These are phyloP conservation scores for Dryoscopus gambensis DNA, from an alignment of 2,113 vertebrate species.

Conservation along the genomic window DNA sequence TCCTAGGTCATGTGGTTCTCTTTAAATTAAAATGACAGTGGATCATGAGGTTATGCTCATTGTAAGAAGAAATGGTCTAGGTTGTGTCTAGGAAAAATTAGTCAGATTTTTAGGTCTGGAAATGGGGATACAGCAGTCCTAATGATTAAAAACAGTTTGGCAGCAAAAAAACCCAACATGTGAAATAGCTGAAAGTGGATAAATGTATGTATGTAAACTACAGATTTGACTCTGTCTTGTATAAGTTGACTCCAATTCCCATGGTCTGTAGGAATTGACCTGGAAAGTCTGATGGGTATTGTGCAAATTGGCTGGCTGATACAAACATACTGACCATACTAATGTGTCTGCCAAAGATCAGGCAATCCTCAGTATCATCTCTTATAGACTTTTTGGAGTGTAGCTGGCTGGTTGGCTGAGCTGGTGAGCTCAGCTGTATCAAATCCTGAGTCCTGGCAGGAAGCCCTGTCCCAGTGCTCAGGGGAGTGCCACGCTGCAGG, in stretches of 20 bases:
- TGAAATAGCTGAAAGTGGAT: background rate
- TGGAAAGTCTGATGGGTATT: background rate
- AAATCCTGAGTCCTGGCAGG: background rate
- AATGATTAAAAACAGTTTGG: background rate
- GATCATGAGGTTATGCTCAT: background rate
- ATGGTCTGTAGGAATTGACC: background rate
- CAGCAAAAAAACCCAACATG: background rate
- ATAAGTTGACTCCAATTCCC: background rate
- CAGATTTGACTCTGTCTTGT: background rate
- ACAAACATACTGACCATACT: rapidly evolving
- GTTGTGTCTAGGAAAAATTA: background rate
- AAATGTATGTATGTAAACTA: background rate
- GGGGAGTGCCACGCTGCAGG: background rate
- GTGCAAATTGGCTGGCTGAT: background rate
- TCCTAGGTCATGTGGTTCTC: background rate
- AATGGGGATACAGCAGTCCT: background rate
- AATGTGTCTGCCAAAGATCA: background rate
- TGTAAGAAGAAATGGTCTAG: background rate
- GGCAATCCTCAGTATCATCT: background rate
- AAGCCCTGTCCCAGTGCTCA: background rate
- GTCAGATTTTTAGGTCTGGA: background rate
- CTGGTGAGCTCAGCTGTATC: background rate
- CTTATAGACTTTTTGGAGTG: background rate
- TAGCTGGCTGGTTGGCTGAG: background rate
- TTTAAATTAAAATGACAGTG: background rate